phyloP scores from a whole-genome alignment of 37 sponge, comb jelly and placozoan genomes.

The Agelas oroides region DNA sequence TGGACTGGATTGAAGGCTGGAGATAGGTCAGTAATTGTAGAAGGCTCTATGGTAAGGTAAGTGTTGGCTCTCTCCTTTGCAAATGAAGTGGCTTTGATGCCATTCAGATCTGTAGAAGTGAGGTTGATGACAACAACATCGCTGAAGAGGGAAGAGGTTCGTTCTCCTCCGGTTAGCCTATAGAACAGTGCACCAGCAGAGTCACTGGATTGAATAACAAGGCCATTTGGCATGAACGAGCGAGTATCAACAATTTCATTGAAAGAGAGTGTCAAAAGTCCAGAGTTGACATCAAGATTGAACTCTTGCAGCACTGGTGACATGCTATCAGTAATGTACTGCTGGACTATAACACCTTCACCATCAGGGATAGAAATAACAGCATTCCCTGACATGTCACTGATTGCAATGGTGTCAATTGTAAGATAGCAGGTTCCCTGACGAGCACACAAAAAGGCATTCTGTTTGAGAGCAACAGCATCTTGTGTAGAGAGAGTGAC shows the following conservation, averaged over 20 bases:
- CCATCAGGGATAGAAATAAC: conserved; percentile 28
- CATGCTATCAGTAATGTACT: conserved; percentile 65
- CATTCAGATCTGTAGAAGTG: conserved; percentile 65
- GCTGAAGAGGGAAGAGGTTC: conserved; percentile 66
- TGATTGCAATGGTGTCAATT: conserved; percentile 43
- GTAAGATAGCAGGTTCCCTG: conserved; percentile 77
- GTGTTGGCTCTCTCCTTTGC: conserved; percentile 62
- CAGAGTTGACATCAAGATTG: conserved; percentile 79
- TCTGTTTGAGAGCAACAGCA: conserved; percentile 68
- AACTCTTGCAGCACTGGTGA: conserved; percentile 68
- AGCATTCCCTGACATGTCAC: conserved; percentile 73
- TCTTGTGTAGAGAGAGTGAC: conserved; percentile 59
- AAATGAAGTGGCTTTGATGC: conserved; percentile 80
- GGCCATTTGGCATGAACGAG: conserved; percentile 47
- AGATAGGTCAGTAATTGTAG: conserved; percentile 76
- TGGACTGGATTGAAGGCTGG: conserved; percentile 56
- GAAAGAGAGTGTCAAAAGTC: conserved; percentile 75
- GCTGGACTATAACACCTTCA: conserved; percentile 42
- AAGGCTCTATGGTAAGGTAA: conserved; percentile 61
- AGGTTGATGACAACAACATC: conserved; percentile 61
- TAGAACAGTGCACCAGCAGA: conserved; percentile 33
- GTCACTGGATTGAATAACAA: conserved; percentile 47
- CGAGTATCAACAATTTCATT: conserved; percentile 84
- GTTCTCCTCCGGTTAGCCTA: conserved; percentile 76
- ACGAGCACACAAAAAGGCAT: conserved; percentile 76